Evolutionary conservation across 2,797 vertebrate species (phyloP).

Genomic region (Enteromius paludinosus): DNA sequence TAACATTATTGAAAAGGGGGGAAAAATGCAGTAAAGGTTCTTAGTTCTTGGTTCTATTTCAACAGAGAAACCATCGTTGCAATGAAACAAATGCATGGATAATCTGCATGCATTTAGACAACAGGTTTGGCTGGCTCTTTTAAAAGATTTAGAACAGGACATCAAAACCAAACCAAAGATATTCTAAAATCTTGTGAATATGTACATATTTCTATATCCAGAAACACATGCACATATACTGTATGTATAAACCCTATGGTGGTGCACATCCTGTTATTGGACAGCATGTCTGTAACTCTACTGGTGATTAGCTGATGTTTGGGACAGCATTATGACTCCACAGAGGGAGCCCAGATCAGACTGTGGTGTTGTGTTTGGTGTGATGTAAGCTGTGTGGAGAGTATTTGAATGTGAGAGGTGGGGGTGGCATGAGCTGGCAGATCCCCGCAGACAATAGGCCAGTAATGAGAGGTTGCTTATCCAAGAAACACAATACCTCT

Average conservation of each 20-base stretch:
- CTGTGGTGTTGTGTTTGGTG: neutral
- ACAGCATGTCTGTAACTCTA: neutral
- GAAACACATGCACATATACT: neutral
- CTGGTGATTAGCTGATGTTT: slow-evolving; percentile 8
- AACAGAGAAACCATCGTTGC: neutral
- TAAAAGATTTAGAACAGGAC: neutral
- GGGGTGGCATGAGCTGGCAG: slow-evolving; percentile 2
- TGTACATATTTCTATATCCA: neutral
- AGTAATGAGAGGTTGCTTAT: slow-evolving; percentile 13
- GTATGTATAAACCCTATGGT: neutral
- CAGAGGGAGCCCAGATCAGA: neutral
- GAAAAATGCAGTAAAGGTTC: too few species aligned
- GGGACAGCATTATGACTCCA: neutral
- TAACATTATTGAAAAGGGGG: too few species aligned
- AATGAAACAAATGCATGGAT: too few species aligned
- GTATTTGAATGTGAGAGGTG: neutral
- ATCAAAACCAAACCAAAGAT: neutral
- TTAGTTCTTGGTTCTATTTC: too few species aligned
- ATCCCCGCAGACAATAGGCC: slow-evolving; percentile 7
- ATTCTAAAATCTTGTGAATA: neutral
- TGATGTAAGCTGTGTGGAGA: slow-evolving; percentile 4
- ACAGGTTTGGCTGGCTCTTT: neutral
- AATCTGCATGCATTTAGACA: neutral
- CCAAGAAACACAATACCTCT: neutral
- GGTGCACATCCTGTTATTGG: neutral